Evolutionary conservation across 2,797 vertebrate genomes (phyloP), one percentile per base, ranked within the genome.

Genomic region (Microchirus variegatus): DNA sequence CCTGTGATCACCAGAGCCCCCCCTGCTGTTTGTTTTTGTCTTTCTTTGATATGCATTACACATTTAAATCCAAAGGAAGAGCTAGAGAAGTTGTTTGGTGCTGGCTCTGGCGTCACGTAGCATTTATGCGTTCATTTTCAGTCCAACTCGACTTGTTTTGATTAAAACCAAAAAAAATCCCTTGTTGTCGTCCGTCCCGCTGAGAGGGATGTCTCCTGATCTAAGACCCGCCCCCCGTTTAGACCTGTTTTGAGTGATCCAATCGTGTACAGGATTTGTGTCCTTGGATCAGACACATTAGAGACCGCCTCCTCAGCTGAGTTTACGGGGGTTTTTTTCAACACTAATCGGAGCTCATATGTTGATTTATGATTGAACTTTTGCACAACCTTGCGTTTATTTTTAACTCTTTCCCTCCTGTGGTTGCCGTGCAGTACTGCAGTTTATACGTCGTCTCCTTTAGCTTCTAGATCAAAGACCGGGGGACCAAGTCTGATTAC

Each of bases 1-100:
- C 50, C 45, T 19, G 71, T 15, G 40, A 46, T 61, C 59, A 68
- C 36, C 41, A 19, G 59, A 75, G 62, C 63, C n/a, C n/a, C 15
- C 10, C 42, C 51, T 70, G 72, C 72, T 76, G 70, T 64, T 59
- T 10, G 22, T 31, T 53, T 50, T 53, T 9, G 10, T 46, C 59
- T 1, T 47, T 60, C 10, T 59, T 35, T 55, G 56, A 5, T 59
- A 55, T 68, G 71, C 75, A 50, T 67, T 35, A 53, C 31, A 50
- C 15, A 52, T 57, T 56, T 19, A 16, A 63, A 68, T 49, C 44
- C 16, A 11, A 22, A 78, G 13, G 66, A 66, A 26, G 51, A 74
- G 77, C 53, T 18, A 9, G 13, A 42, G 48, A 65, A 66, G 10
- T 57, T 57, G 78, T 67, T 54, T 61, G 77, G 77, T 85, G 81